These are phyloP conservation scores for Laterallus jamaicensis DNA, from an alignment of 2,113 vertebrate genomes.

Conservation along the genomic window DNA sequence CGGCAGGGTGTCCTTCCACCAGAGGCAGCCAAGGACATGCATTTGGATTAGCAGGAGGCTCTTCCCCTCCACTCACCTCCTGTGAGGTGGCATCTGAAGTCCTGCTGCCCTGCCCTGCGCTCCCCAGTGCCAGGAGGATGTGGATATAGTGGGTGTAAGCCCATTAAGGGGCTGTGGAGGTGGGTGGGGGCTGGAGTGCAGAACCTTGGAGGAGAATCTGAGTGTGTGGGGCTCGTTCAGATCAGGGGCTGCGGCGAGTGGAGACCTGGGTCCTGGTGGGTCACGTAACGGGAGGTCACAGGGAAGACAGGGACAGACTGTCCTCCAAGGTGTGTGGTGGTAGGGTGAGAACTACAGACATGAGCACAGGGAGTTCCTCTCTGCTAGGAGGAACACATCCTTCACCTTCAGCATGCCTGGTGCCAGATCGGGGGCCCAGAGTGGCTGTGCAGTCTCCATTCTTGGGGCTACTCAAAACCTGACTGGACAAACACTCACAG, in stretches of 20 bases:
- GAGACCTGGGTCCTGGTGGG: not conserved
- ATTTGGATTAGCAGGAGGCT: not conserved
- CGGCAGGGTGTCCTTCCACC: not conserved
- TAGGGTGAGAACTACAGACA: not conserved
- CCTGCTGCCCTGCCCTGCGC: not conserved
- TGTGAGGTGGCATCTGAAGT: not conserved
- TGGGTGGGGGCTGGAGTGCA: not conserved
- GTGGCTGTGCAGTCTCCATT: not conserved
- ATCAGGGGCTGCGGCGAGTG: not conserved
- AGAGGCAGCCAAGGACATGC: fast-evolving
- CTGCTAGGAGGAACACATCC: not conserved
- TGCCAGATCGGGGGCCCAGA: not conserved
- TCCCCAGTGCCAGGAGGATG: not conserved
- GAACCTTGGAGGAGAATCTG: not conserved
- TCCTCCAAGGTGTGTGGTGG: not conserved
- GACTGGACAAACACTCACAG: not conserved
- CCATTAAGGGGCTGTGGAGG: not conserved
- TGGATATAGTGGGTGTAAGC: fast-evolving
- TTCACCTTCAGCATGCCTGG: not conserved
- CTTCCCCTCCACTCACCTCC: not conserved
- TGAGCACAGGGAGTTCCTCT: not conserved
- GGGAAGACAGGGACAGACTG: not conserved
- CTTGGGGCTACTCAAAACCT: not conserved
- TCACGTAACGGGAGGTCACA: not conserved
- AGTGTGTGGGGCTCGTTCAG: not conserved